These are phyloP conservation scores for Smutsia gigantea DNA, from an alignment of 2,797 vertebrate species.

Conservation along the genomic window DNA sequence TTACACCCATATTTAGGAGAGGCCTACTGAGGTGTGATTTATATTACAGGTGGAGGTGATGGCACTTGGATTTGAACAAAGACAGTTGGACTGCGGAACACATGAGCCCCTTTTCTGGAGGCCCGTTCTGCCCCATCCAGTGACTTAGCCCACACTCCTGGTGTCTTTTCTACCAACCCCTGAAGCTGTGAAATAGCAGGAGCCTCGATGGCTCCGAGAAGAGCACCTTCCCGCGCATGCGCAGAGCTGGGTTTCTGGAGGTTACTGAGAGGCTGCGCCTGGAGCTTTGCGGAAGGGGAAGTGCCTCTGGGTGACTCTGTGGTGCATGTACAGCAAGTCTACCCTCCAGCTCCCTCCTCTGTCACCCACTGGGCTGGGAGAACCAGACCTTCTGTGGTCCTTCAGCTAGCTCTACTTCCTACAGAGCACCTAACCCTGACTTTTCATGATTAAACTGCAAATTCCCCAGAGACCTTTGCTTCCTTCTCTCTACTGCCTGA, in stretches of 20 bases:
- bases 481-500: neutral
- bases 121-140: neutral
- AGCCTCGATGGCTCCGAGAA: neutral
- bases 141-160: neutral
- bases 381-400: too few relatives aligned
- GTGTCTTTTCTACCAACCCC: neutral
- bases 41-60: neutral
- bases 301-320: neutral
- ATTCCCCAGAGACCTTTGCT: neutral
- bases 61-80: neutral
- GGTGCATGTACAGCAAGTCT: neutral
- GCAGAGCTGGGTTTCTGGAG: accelerated
- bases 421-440: neutral
- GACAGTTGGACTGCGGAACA: neutral
- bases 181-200: neutral
- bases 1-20: neutral
- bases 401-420: neutral
- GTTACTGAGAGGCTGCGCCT: neutral
- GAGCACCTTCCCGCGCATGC: accelerated
- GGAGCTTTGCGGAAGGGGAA: neutral
- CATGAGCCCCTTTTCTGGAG: neutral
- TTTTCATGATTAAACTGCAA: neutral
- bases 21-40: neutral
- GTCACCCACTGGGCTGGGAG: too few relatives aligned
- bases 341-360: neutral